A percentile compares a stretch with the other conserved stretches of the same genome.
phyloP scores from a whole-genome alignment of 2,113 vertebrate genomes.

The Poecile atricapillus region DNA sequence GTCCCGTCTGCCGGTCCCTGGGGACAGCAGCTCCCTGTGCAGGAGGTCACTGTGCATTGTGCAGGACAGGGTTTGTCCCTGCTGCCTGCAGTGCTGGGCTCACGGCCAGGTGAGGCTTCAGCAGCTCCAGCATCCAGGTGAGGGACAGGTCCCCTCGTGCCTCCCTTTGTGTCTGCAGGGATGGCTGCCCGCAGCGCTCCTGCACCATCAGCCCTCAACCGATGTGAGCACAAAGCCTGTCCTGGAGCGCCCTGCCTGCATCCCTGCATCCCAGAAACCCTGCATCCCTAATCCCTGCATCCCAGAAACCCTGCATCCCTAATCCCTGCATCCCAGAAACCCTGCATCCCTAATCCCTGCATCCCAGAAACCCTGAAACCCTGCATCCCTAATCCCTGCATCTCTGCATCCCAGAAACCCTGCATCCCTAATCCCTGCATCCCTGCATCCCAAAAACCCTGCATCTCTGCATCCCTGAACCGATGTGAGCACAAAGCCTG shows the following conservation, averaged over 20 bases:
- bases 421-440: no score
- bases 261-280: no score
- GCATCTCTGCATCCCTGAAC: not conserved
- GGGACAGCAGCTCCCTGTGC: no score
- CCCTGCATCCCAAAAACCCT: not conserved
- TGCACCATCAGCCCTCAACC: accelerated
- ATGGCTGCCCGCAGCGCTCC: not conserved
- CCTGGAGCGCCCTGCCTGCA: accelerated
- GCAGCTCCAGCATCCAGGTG: not conserved
- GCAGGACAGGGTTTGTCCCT: no score
- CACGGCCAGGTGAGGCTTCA: accelerated
- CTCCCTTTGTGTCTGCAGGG: not conserved
- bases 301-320: no score
- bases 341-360: accelerated
- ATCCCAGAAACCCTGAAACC: no score
- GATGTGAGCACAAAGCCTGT: not conserved
- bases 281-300: not conserved
- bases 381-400: not conserved
- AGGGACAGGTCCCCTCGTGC: accelerated
- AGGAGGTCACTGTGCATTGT: no score
- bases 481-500: no score
- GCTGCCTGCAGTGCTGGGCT: not conserved
- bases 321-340: not conserved
- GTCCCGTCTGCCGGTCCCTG: no score
- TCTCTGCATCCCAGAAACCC: no score